Conservation (phyloP, 2,888 invertebrate genomes). For the Tetrapedia diversipes region DNA sequence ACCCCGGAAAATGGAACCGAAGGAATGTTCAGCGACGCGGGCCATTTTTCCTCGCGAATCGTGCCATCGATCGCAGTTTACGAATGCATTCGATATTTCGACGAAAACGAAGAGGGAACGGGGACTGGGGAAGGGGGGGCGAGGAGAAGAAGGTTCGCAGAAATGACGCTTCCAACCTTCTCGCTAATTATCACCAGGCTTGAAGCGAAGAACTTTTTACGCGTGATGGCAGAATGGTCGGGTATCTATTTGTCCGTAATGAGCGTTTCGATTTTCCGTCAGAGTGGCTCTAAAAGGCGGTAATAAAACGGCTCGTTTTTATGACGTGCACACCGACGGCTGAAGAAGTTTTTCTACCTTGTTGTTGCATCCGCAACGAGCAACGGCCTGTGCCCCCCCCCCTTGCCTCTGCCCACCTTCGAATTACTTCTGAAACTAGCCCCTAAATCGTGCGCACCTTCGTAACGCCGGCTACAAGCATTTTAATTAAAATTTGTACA, state of each 20-base stretch:
- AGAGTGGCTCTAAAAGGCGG: slow-evolving; percentile 52
- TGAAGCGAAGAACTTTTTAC: slow-evolving; percentile 43
- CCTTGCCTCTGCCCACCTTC: too few species aligned
- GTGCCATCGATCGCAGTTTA: slow-evolving; percentile 58
- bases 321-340: neutral
- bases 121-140: too few species aligned
- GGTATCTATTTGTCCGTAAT: slow-evolving; percentile 68
- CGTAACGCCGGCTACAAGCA: slow-evolving; percentile 7
- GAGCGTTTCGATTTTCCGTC: slow-evolving; percentile 73
- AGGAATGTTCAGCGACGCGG: slow-evolving; percentile 21
- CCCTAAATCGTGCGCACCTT: slow-evolving; percentile 7
- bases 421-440: slow-evolving; percentile 36
- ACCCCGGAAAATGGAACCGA: slow-evolving; percentile 6
- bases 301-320: slow-evolving; percentile 46
- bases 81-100: slow-evolving; percentile 49
- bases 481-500: slow-evolving; percentile 45
- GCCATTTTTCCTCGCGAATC: slow-evolving; percentile 31
- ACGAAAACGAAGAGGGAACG: slow-evolving; percentile 17
- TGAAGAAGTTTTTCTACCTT: slow-evolving; percentile 20
- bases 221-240: slow-evolving; percentile 42
- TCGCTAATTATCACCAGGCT: slow-evolving; percentile 52
- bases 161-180: slow-evolving; percentile 37
- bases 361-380: slow-evolving; percentile 33
- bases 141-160: slow-evolving; percentile 5
- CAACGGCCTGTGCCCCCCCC: slow-evolving; percentile 1